Evolutionary conservation across 2,888 invertebrate species (phyloP).

Genomic region (Leptinotarsa tumamoca): DNA sequence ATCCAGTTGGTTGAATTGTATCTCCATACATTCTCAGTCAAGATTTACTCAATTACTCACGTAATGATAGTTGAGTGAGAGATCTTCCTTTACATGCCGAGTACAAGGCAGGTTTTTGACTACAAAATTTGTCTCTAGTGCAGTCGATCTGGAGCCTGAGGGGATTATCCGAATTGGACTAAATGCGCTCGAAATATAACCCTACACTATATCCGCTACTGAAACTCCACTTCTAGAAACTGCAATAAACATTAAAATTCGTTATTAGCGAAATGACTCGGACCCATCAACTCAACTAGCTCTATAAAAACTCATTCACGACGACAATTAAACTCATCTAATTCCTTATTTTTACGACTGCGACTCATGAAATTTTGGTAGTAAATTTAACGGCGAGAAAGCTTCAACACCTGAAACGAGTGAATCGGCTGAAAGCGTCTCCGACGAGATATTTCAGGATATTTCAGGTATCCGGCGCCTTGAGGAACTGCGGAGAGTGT

Average conservation of each 20-base stretch:
- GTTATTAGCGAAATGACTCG: background rate
- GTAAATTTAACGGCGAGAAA: slow-evolving; percentile 30
- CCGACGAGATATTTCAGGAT: slow-evolving; percentile 23
- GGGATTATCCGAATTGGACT: too few species aligned
- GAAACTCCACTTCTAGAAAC: too few species aligned
- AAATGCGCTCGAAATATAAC: too few species aligned
- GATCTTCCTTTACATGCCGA: too few species aligned
- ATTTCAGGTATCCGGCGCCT: slow-evolving; percentile 30
- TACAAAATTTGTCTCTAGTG: too few species aligned
- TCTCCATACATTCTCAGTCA: too few species aligned
- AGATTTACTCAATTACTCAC: too few species aligned
- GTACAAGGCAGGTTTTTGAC: too few species aligned
- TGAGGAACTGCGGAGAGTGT: slow-evolving; percentile 31
- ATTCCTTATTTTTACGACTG: slow-evolving; percentile 33
- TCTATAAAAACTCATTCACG: slow-evolving; percentile 3
- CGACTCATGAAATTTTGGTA: slow-evolving; percentile 26
- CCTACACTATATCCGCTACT: too few species aligned
- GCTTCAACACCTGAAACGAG: slow-evolving; percentile 26
- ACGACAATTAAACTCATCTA: slow-evolving; percentile 25
- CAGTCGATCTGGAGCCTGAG: too few species aligned
- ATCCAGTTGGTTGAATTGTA: too few species aligned
- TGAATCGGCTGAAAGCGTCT: slow-evolving; percentile 20
- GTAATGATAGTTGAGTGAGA: too few species aligned
- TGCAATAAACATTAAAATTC: background rate
- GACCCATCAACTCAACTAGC: background rate